These are phyloP conservation scores for Drosophila paulistorum DNA, from an alignment of 1,140 invertebrate species.

Conservation along the genomic window DNA sequence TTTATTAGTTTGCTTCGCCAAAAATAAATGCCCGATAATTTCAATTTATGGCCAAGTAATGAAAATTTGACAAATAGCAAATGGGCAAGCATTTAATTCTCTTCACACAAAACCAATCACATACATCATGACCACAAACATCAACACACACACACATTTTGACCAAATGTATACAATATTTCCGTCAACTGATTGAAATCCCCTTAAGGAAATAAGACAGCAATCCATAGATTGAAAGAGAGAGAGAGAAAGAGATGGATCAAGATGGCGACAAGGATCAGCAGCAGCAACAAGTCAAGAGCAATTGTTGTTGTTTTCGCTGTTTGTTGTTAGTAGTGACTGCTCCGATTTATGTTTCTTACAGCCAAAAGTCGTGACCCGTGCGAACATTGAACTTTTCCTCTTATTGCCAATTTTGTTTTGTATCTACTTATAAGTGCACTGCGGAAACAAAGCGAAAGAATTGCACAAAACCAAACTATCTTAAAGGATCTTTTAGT, in stretches of 20 bases:
- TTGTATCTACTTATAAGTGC: conserved; percentile 21
- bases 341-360: conserved; percentile 59
- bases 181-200: conserved; percentile 54
- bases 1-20: conserved; percentile 70
- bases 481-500: too few species aligned
- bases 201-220: too few species aligned
- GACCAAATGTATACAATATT: conserved; percentile 36
- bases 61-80: conserved; percentile 80
- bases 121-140: conserved; percentile 47
- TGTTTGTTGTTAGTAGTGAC: conserved; percentile 4
- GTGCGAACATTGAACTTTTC: conserved; percentile 67
- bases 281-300: not conserved
- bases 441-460: conserved; percentile 1
- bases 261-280: conserved; percentile 7
- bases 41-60: conserved; percentile 73
- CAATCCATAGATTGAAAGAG: conserved; percentile 35
- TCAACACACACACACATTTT: not conserved
- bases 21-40: conserved; percentile 61
- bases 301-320: not conserved
- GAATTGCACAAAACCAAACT: too few species aligned
- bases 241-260: not conserved
- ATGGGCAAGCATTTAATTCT: conserved; percentile 56
- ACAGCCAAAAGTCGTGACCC: conserved; percentile 67
- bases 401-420: conserved; percentile 47
- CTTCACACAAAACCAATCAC: conserved; percentile 42